Evolutionary conservation across 2,113 vertebrate species (phyloP), one percentile per base, ranked within the genome.

Genomic region (Quiscalus mexicanus): DNA sequence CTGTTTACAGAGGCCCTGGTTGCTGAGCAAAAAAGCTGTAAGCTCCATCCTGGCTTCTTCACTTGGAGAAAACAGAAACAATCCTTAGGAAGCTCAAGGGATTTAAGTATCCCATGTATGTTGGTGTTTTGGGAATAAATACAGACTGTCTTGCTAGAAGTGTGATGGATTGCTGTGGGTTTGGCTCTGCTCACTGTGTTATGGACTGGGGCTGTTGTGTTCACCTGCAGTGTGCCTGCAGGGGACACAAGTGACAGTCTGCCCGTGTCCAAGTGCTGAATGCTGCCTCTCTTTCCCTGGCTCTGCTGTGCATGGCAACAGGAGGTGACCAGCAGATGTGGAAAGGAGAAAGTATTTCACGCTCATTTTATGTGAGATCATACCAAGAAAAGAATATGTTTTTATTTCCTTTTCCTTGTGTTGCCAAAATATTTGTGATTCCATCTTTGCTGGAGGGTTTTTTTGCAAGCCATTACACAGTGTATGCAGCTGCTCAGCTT

Each of bases 161-260:
- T 47, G 35, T 4, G 2, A 8, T 6, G 10, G 6, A 1, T 44
- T 12, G 45, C 25, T 63, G 15, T 75, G 56, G 55, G 31, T 42
- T 79, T 16, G 70, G 50, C 15, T 41, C 62, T 79, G 74, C 45
- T 63, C 0, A 0, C 19, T 63, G 4, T 3, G 0, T 19, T 64
- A 0, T 8, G 67, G 64, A 8, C 10, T 44, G 64, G 50, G 41
- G 55, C 83, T 50, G 1, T 16, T 42, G 21, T 8, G 24, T 47
- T 69, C 64, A 13, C 25, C 76, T 47, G 68, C 59, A 8, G 42
- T 19, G 8, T 62, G 28, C 41, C 60, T 50, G 76, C 35, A 52
- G 41, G 11, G 25, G 20, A 17, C 2, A 8, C 0, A 0, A 74
- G 68, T 5, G 35, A 17, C 18, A 17, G 19, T 22, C 52, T 64